A percentile compares a stretch with the other conserved stretches of the same genome.
phyloP scores from a whole-genome alignment of 2,888 invertebrate genomes.

The Fabriciana adippe region DNA sequence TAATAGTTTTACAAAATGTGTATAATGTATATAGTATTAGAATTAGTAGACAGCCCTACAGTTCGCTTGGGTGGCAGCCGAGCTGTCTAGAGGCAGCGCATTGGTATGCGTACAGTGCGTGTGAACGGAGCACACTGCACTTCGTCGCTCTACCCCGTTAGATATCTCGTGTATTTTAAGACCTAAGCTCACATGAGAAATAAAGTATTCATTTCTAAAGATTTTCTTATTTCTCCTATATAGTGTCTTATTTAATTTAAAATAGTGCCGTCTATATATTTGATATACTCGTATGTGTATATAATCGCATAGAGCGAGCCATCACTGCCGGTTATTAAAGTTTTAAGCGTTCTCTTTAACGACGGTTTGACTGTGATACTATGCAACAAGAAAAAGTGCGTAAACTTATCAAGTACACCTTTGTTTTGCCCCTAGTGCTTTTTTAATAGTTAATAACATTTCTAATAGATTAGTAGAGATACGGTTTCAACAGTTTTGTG shows the following conservation, averaged over 20 bases:
- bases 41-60: conserved; percentile 19
- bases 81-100: conserved; percentile 58
- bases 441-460: neutral
- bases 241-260: neutral
- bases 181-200: neutral
- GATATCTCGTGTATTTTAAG: conserved; percentile 10
- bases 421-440: neutral
- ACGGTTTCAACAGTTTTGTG: too few species aligned
- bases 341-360: too few species aligned
- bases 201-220: neutral
- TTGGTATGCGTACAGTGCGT: conserved; percentile 36
- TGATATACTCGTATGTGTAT: neutral
- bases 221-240: neutral
- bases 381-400: conserved; percentile 1
- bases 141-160: conserved; percentile 16
- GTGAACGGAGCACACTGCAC: conserved; percentile 34
- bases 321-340: neutral
- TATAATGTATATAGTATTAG: neutral
- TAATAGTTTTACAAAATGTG: neutral
- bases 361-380: neutral
- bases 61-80: conserved; percentile 60
- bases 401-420: neutral
- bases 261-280: neutral
- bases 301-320: neutral
- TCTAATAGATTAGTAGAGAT: too few species aligned